These are phyloP conservation scores for Bucorvus abyssinicus DNA, from an alignment of 2,797 vertebrate species.

Conservation along the genomic window DNA sequence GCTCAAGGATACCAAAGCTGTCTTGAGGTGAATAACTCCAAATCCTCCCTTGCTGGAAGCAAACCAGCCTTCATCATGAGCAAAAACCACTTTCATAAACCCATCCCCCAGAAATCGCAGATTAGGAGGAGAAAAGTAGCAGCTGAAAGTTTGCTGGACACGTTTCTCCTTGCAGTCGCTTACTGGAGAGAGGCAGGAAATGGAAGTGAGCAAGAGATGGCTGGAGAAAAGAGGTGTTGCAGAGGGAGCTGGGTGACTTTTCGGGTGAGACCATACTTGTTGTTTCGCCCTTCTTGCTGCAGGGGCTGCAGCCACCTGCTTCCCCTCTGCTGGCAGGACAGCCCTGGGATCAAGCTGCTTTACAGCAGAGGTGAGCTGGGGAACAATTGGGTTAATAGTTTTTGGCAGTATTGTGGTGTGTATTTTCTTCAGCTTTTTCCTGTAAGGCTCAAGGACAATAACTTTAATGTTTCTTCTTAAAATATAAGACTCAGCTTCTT, in stretches of 20 bases:
- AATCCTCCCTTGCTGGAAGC: background rate
- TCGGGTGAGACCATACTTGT: background rate
- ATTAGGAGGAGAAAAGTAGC: background rate
- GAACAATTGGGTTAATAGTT: background rate
- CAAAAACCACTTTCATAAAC: background rate
- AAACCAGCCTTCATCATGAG: background rate
- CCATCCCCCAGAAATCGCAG: background rate
- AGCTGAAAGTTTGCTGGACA: background rate
- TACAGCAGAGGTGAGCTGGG: background rate
- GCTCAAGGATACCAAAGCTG: background rate
- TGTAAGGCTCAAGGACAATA: conserved; percentile 44
- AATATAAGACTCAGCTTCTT: conserved; percentile 49
- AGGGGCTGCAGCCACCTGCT: background rate
- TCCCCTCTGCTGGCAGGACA: background rate
- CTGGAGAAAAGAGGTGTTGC: background rate
- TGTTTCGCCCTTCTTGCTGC: background rate
- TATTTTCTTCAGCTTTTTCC: conserved; percentile 33
- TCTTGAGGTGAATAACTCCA: background rate
- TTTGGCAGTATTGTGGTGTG: background rate
- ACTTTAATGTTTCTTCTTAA: conserved; percentile 2
- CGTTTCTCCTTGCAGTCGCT: background rate
- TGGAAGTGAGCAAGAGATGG: background rate
- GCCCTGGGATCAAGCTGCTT: background rate
- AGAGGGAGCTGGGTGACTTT: background rate
- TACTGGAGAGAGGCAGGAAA: background rate